phyloP scores from a whole-genome alignment of 2,888 invertebrate genomes.

The Stenoptilia bipunctidactyla region DNA sequence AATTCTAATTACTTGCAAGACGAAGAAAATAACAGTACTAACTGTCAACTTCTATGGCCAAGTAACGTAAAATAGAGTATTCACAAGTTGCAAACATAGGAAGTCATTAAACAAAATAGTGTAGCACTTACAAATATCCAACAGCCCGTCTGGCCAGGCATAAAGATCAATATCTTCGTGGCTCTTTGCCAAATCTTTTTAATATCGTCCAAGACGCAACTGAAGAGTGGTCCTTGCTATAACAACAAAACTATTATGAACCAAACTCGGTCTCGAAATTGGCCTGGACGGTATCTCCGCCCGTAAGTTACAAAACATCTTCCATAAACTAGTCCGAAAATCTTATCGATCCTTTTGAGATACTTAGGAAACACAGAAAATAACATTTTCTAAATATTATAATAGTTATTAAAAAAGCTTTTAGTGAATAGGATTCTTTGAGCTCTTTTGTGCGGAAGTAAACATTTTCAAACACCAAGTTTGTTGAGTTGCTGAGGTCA shows the following conservation, averaged over 20 bases:
- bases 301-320: too few species aligned
- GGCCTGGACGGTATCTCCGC: slow-evolving; percentile 27
- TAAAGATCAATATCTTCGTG: slow-evolving; percentile 68
- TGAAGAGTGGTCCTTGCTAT: slow-evolving; percentile 60
- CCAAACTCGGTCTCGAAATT: slow-evolving; percentile 47
- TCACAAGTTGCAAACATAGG: slow-evolving; percentile 58
- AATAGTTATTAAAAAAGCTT: neutral
- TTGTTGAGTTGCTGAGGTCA: slow-evolving; percentile 44
- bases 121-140: slow-evolving; percentile 56
- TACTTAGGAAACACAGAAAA: too few species aligned
- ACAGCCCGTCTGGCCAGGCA: slow-evolving; percentile 62
- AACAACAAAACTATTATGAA: slow-evolving; percentile 66
- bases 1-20: too few species aligned
- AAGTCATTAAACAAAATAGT: slow-evolving; percentile 64
- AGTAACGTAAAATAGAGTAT: slow-evolving; percentile 47
- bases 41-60: slow-evolving; percentile 37
- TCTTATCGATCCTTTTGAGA: neutral
- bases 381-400: too few species aligned
- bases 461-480: slow-evolving; percentile 22
- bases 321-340: neutral
- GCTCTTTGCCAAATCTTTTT: slow-evolving; percentile 68
- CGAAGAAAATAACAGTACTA: slow-evolving; percentile 31
- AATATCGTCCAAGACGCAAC: slow-evolving; percentile 61
- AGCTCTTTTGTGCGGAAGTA: slow-evolving; percentile 32
- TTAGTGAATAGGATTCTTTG: slow-evolving; percentile 15